Evolutionary conservation across 2,888 invertebrate genomes (phyloP).

Genomic region (Ametastegia equiseti): DNA sequence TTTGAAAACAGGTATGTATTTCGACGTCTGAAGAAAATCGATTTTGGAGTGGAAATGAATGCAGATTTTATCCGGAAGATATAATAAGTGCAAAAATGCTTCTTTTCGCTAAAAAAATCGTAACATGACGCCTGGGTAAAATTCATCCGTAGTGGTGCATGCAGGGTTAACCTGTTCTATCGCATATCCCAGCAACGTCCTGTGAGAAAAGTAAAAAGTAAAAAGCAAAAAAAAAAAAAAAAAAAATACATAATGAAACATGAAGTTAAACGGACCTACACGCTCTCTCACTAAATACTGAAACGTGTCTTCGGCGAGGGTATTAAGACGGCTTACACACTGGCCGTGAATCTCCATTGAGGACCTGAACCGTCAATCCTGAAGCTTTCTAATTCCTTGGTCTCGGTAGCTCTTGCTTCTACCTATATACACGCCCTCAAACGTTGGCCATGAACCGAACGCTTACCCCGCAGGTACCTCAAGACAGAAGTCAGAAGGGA

Average conservation of each 20-base stretch:
- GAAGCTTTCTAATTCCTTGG: neutral
- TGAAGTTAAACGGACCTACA: neutral
- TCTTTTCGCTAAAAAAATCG: too few species aligned
- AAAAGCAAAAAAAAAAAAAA: neutral
- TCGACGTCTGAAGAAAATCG: too few species aligned
- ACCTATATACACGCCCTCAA: neutral
- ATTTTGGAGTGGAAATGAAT: too few species aligned
- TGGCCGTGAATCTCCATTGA: conserved; percentile 31
- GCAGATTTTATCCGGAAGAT: too few species aligned
- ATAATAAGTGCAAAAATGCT: too few species aligned
- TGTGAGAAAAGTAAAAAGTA: neutral
- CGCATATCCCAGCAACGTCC: too few species aligned
- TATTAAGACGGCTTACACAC: neutral
- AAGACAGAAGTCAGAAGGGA: conserved; percentile 25
- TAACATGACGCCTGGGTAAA: too few species aligned
- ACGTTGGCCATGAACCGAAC: conserved; percentile 36
- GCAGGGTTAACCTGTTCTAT: too few species aligned
- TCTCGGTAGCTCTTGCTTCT: conserved; percentile 8
- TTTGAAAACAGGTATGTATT: too few species aligned
- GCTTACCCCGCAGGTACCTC: conserved; percentile 41
- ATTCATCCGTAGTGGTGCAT: too few species aligned
- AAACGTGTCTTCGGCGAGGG: neutral
- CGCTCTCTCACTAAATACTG: conserved; percentile 41
- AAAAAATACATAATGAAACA: conserved; percentile 27
- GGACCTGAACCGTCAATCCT: conserved; percentile 26